These are phyloP conservation scores for Brachionus koreanus DNA, from an alignment of 1,140 invertebrate species.

Conservation along the genomic window DNA sequence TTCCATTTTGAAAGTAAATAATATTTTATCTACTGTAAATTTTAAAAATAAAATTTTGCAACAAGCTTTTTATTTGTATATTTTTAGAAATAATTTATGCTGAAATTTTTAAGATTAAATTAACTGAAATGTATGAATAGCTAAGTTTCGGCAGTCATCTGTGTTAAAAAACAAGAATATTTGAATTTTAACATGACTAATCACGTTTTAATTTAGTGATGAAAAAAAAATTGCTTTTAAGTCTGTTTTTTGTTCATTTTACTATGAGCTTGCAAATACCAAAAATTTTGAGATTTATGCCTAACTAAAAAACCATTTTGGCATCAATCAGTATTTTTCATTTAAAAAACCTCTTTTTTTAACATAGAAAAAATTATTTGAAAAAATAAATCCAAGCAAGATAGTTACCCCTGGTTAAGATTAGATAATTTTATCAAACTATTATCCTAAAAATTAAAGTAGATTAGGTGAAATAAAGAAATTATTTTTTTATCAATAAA, in stretches of 20 bases:
- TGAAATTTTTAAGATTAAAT: not conserved
- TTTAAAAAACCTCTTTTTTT: not conserved
- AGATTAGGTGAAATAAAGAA: too few species aligned
- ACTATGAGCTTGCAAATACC: not conserved
- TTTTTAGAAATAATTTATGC: slow-evolving; percentile 6
- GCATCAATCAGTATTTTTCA: not conserved
- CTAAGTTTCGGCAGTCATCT: not conserved
- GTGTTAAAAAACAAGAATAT: not conserved
- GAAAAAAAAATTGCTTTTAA: not conserved
- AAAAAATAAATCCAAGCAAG: too few species aligned
- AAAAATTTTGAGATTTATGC: not conserved
- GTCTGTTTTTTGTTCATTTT: not conserved
- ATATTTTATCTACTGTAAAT: not conserved
- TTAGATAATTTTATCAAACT: not conserved
- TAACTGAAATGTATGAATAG: not conserved
- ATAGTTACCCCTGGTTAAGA: not conserved
- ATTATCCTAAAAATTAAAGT: too few species aligned
- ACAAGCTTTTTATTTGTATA: not conserved
- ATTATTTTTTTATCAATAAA: too few species aligned
- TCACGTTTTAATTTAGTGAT: not conserved
- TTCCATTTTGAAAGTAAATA: not conserved
- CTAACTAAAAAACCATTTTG: not conserved
- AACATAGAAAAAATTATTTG: too few species aligned
- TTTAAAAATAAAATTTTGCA: slow-evolving; percentile 1
- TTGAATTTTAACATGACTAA: not conserved